Evolutionary conservation across 1,140 invertebrate species (phyloP), one percentile per base, ranked within the genome.

Genomic region (Apolygus lucorum): DNA sequence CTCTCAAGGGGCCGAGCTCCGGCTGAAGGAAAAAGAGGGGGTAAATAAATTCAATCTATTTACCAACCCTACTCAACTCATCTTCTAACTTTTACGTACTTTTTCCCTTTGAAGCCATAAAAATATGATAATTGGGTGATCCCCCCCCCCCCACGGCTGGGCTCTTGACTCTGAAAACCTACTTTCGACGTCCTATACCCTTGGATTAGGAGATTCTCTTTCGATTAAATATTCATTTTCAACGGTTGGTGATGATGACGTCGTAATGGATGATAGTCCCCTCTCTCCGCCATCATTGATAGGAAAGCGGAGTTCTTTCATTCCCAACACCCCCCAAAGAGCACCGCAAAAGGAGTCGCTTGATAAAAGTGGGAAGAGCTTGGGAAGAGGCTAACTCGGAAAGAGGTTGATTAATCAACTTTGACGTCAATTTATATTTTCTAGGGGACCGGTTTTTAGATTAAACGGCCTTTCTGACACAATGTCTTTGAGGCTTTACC

Each of bases 31-130:
- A 17, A n/a, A 25, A 25, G 62, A 27, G 27, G n/a, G 64, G 27
- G 34, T 29, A 71, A 74, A 72, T 71, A 75, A 75, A 75, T 75
- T 75, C 73, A 74, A 74, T 75, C 74, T 71, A 69, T 66, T 66
- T 28, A 66, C 64, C 64, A 34, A 66, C 27, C 64, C 64, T 66
- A 28, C 64, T 34, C 27, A 28, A 34, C 64, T 66, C 64, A 66
- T 66, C 64, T 72, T 67, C 71, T 70, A 74, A 73, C 70, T 74
- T 72, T 74, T 73, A 70, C 69, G 63, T 71, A 70, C 73, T 72
- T 72, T 72, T 72, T 72, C 68, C 63, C 73, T 74, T 74, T 74
- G 73, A 74, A 70, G 73, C 70, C 68, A 72, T 68, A 74, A 74
- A 74, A 74, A 74, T 74, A 74, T 74, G 73, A 74, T 74, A 74